Conservation (phyloP, 2,888 invertebrate species). For the Epinotia brunnichana region DNA sequence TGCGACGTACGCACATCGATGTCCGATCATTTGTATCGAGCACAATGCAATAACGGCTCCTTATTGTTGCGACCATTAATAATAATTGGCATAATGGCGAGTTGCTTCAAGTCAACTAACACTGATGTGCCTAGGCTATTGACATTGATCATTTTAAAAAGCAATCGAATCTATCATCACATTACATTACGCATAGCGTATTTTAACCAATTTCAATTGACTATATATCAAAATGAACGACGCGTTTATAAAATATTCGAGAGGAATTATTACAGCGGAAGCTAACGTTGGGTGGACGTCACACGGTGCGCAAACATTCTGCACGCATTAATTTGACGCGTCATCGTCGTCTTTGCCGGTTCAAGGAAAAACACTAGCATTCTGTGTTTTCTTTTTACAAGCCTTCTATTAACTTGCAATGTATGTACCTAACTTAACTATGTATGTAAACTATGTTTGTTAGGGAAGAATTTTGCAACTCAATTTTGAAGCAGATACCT, state of each 20-base stretch:
- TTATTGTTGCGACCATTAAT: slow-evolving; percentile 35
- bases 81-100: slow-evolving; percentile 25
- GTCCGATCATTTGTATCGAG: slow-evolving; percentile 35
- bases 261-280: slow-evolving; percentile 28
- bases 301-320: slow-evolving; percentile 52
- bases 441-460: no score
- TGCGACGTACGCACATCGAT: slow-evolving; percentile 37
- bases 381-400: neutral
- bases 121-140: neutral
- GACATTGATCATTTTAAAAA: neutral
- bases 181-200: neutral
- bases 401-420: no score
- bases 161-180: neutral
- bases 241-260: neutral
- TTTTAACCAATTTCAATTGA: slow-evolving; percentile 5
- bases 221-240: slow-evolving; percentile 2
- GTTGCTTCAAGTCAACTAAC: slow-evolving; percentile 4
- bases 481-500: no score
- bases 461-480: no score
- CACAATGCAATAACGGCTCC: slow-evolving; percentile 26
- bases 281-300: slow-evolving; percentile 48
- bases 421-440: no score
- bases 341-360: slow-evolving; percentile 50
- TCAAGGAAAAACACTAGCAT: slow-evolving; percentile 29
- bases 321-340: slow-evolving; percentile 47